Evolutionary conservation across 2,797 vertebrate genomes (phyloP).

Genomic region (Xenops minutus): DNA sequence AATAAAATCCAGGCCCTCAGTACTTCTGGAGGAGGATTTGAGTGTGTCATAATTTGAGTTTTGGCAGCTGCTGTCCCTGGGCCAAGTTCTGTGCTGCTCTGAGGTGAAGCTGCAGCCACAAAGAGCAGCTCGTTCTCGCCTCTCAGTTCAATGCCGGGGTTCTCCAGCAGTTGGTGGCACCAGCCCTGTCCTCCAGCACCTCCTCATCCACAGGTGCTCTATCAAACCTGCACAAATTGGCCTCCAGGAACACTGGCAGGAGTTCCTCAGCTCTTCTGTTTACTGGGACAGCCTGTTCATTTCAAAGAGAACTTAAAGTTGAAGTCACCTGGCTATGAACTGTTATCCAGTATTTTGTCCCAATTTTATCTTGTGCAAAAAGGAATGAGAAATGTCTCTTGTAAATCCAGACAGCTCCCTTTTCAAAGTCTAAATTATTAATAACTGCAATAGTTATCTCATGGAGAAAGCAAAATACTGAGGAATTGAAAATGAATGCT

Average conservation of each 20-base stretch:
- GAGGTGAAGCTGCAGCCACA: not conserved
- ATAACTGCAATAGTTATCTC: conserved; percentile 6
- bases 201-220: not conserved
- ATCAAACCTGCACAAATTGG: not conserved
- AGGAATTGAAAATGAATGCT: not conserved
- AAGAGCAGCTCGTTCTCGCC: not conserved
- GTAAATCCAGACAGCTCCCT: not conserved
- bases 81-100: not conserved
- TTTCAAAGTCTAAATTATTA: conserved; percentile 12
- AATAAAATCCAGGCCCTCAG: not conserved
- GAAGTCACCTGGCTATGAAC: not conserved
- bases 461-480: not conserved
- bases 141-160: not conserved
- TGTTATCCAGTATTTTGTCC: not conserved
- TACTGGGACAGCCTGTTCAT: not conserved
- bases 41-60: not conserved
- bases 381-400: not conserved
- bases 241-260: not conserved
- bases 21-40: not conserved
- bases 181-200: not conserved
- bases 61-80: not conserved
- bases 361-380: not conserved
- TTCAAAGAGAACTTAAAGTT: not conserved
- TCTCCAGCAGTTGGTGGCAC: not conserved
- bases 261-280: not conserved